A percentile compares a stretch with the other conserved stretches of the same genome.
Evolutionary conservation across 2,888 invertebrate genomes (phyloP).

Genomic region (Resseliella maxima): DNA sequence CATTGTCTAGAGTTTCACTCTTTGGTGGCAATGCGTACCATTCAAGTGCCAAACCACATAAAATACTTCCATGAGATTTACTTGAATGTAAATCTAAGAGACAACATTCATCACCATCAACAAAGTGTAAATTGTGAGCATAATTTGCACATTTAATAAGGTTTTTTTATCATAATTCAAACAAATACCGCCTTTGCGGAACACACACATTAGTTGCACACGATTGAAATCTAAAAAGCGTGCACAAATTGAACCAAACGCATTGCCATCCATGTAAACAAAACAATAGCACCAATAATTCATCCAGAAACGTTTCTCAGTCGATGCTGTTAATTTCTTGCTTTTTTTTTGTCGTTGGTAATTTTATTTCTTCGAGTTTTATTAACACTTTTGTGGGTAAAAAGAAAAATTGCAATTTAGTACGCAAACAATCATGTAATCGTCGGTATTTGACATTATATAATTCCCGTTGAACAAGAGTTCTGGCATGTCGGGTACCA

Average conservation of each 20-base stretch:
- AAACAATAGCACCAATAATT: conserved; percentile 41
- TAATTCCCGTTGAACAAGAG: not conserved
- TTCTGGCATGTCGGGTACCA: conserved; percentile 21
- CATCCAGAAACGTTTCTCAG: conserved; percentile 13
- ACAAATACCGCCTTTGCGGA: not conserved
- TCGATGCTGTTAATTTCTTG: not conserved
- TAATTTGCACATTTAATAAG: not conserved
- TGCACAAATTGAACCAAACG: not conserved
- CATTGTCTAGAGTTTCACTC: not conserved
- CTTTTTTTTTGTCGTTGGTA: not conserved
- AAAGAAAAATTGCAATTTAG: conserved; percentile 1
- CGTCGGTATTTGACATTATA: conserved; percentile 44
- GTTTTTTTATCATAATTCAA: not conserved
- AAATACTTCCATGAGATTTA: not conserved
- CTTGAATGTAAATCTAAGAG: not conserved
- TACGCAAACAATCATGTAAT: conserved; percentile 47
- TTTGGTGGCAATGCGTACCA: not conserved
- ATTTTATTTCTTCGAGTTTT: not conserved
- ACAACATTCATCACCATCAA: not conserved
- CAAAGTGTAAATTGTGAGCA: not conserved
- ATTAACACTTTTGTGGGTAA: not conserved
- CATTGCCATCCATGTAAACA: not conserved
- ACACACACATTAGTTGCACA: not conserved
- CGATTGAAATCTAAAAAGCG: not conserved
- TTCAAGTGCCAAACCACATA: not conserved